Conservation (phyloP, 1,140 invertebrate genomes). For the Drosophila miranda region DNA sequence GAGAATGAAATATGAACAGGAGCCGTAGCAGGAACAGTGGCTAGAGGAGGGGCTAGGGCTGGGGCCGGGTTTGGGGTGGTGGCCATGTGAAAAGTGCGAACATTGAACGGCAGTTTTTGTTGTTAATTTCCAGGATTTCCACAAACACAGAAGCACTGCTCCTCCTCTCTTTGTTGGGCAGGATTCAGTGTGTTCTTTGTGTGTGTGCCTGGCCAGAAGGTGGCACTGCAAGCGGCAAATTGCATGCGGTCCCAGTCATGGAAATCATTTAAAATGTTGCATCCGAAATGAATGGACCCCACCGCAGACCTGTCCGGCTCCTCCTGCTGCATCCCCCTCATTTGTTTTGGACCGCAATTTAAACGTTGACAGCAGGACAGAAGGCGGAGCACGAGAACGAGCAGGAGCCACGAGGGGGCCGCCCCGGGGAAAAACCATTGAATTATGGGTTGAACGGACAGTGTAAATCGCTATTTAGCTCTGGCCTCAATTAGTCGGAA, state of each 20-base stretch:
- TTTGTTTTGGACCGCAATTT: constrained; percentile 75
- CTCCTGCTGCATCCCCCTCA: constrained; percentile 20
- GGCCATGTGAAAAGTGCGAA: constrained; percentile 70
- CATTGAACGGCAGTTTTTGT: constrained; percentile 60
- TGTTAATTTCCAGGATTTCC: constrained; percentile 68
- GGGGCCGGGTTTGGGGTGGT: no score
- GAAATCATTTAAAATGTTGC: constrained; percentile 78
- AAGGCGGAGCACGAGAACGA: neutral
- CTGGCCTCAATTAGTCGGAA: constrained; percentile 33
- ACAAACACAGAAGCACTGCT: constrained; percentile 15
- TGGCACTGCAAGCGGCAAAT: constrained; percentile 42
- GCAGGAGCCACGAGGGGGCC: neutral
- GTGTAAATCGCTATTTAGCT: constrained; percentile 51
- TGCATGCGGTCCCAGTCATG: constrained; percentile 53
- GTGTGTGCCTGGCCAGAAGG: constrained; percentile 8
- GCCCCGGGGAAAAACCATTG: constrained; percentile 37
- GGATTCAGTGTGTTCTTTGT: constrained; percentile 6
- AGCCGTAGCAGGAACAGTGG: neutral
- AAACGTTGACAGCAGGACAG: constrained; percentile 70
- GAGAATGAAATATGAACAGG: constrained; percentile 80
- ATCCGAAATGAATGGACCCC: constrained; percentile 65
- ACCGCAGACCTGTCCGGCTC: constrained; percentile 25
- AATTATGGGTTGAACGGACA: constrained; percentile 60
- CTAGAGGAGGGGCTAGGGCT: neutral
- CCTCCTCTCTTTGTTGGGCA: neutral